Base-by-base conservation (phyloP, 2,888 invertebrate genomes). In the Yponomeuta sedellus region DNA sequence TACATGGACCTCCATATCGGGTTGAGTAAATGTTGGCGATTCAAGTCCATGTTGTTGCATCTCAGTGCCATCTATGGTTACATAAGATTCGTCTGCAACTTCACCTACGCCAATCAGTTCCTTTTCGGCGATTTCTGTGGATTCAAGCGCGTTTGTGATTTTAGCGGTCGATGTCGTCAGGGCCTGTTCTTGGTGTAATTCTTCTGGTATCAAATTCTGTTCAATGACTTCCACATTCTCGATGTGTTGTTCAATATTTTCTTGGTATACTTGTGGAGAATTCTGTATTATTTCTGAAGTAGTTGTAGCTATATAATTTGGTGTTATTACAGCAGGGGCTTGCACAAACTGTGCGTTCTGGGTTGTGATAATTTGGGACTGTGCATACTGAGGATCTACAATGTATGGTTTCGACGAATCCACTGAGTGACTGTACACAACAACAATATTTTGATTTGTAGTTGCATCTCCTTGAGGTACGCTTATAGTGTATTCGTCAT, bases 381-480 rank as follows among this genome's bases (percentile, higher is more conserved):
- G 64, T 16, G 64, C 64, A 59, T 84, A 82, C 8, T 84, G 81
- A 56, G 66, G 63, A 59, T 65, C 52, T 11, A 68, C 52, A 39
- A 88, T 83, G 72, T 85, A 93, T 12, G 28, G 39, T 74, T 93
- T 71, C 77, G 90, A 88, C 67, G 91, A 91, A 74, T 92, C 90
- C 52, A 93, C 88, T 61, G 92, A 92, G 76, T 93, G 93, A 77
- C 93, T 93, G 72, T 94, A 94, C 20, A 94, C 88, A 63, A 94
- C 93, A 16, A 94, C 93, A 76, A 94, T 93, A 72, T 93, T 94
- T 1, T 93, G 92, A 78, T 92, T 93, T 34, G 34, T 34, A 69
- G 93, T 92, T 57, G 86, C 71, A 66, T 90, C 87, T 44, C 88
- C 77, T 71, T 92, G 87, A 68, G 91, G 83, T 25, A 91, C 93